phyloP scores from a whole-genome alignment of 2,113 vertebrate genomes.

The Rhinogobius similis region DNA sequence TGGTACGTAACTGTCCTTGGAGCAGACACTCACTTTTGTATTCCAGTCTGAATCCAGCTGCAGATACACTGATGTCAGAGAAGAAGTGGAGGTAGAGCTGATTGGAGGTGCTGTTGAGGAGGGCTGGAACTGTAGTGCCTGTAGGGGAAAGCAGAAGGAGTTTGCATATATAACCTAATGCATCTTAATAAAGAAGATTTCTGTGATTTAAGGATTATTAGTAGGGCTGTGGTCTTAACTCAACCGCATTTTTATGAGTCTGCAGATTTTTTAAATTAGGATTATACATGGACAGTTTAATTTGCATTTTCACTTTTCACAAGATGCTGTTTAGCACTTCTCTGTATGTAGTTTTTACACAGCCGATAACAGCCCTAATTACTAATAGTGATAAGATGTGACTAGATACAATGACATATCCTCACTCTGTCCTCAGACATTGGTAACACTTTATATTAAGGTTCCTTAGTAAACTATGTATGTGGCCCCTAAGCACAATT shows the following conservation, averaged over 20 bases:
- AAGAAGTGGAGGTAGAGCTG: constrained; percentile 98
- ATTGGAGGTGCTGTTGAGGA: constrained; percentile 98
- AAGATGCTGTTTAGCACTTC: no score
- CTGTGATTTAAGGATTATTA: no score
- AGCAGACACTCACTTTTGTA: constrained; percentile 92
- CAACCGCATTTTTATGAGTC: no score
- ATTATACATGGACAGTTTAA: no score
- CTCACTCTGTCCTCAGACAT: not conserved
- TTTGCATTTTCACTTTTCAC: no score
- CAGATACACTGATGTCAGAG: constrained; percentile 97
- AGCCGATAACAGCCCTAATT: no score
- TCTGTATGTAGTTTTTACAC: no score
- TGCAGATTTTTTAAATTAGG: no score
- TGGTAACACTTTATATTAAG: no score
- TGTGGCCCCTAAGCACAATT: no score
- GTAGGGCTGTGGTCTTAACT: no score
- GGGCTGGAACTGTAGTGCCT: constrained; percentile 94
- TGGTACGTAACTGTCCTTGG: not conserved
- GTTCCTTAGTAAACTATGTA: no score
- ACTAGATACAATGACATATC: not conserved
- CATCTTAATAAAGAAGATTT: not conserved
- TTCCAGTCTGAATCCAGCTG: constrained; percentile 95
- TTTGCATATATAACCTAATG: not conserved
- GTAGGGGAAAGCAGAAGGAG: constrained; percentile 41
- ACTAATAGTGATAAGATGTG: not conserved